phyloP scores from a whole-genome alignment of 1,140 invertebrate species.

The Mactra quadrangularis region DNA sequence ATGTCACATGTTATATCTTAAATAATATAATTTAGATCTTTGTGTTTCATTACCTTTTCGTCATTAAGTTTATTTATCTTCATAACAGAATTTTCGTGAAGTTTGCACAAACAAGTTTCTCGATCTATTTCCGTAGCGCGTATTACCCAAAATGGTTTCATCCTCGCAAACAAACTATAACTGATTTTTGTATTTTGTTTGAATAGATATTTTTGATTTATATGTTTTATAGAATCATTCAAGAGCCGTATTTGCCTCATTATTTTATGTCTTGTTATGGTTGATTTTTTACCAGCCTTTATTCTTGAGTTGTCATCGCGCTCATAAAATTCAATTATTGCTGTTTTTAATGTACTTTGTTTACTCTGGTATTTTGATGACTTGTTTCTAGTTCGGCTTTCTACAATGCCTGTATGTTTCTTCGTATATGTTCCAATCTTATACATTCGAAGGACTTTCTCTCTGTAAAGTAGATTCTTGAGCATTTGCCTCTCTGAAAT shows the following conservation, averaged over 20 bases:
- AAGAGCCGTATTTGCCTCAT: conserved; percentile 13
- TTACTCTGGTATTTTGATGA: no score
- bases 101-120: neutral
- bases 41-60: neutral
- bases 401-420: no score
- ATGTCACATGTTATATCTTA: neutral
- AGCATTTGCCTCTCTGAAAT: no score
- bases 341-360: neutral
- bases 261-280: neutral
- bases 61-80: neutral
- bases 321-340: neutral
- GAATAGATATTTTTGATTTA: neutral
- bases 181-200: neutral
- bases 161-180: conserved; percentile 19
- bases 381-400: no score
- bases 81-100: neutral
- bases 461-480: no score
- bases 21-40: neutral
- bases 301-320: conserved; percentile 23
- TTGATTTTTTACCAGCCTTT: conserved; percentile 15
- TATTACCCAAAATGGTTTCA: conserved; percentile 48
- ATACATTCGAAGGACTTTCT: no score
- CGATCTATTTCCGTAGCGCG: conserved; percentile 10
- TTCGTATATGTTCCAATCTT: no score
- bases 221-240: conserved; percentile 13